Evolutionary conservation across 2,797 vertebrate genomes (phyloP), one percentile per base, ranked within the genome.

Genomic region (Alca torda): DNA sequence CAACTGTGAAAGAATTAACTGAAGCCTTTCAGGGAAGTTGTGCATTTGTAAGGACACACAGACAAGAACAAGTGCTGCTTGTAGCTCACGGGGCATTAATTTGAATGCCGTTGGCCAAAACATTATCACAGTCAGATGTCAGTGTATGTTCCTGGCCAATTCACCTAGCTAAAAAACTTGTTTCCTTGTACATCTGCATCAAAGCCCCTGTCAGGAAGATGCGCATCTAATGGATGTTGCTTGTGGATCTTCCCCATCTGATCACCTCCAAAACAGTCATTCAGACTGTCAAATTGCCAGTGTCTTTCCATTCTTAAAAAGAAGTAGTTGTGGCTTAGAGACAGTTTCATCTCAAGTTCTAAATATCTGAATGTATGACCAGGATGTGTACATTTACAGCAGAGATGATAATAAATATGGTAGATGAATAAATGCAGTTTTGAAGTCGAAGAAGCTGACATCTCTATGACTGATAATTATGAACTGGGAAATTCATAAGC

Each of bases 1-100:
- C 76, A 90, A 86, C 76, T 81, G 61, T 81, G 80, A 93, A 83
- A 83, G 37, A 74, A 93, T 84, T 88, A 90, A 61, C 65, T 57
- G 69, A 81, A 84, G 35, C 73, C 69, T 1, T 0, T 43, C 41
- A 90, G 65, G 61, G 87, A 95, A 88, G 45, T 8, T 81, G 33
- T 46, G 26, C 23, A 23, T 81, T 93, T 78, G 30, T 75, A 68
- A 86, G 72, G 76, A 85, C 46, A 53, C 0, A 1, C 28, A 84
- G 69, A 46, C 4, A 84, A 68, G 68, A 73, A 23, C 30, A 15
- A 13, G 89, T 41, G 31, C 41, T 84, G 19, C n/a, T 60, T 78
- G 50, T 60, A 91, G n/a, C 53, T 86, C 65, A 54, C 11, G 28
- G 46, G 70, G 50, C 46, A 78, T 76, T 88, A 57, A 84, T 76